Conservation (phyloP, 2,113 vertebrate genomes). For the Tragulus kanchil region DNA sequence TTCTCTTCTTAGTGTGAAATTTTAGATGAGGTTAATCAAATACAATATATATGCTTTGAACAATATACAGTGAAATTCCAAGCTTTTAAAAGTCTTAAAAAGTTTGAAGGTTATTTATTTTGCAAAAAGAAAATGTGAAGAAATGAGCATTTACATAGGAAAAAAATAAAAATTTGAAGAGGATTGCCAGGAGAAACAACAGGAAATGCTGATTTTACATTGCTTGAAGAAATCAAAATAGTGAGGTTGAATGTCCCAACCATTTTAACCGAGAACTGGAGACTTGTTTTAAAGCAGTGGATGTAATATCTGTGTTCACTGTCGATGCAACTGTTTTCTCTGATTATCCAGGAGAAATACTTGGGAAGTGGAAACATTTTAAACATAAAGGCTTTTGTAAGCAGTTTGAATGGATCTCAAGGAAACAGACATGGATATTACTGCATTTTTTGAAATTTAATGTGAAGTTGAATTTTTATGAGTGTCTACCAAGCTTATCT, state of each 20-base stretch:
- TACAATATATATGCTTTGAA: neutral
- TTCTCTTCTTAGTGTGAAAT: neutral
- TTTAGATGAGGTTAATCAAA: constrained; percentile 13
- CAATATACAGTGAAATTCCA: neutral
- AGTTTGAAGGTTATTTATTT: neutral
- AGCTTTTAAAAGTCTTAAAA: constrained; percentile 42
- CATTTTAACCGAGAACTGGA: neutral
- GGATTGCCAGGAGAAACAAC: neutral
- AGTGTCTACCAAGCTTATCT: neutral
- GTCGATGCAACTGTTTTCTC: neutral
- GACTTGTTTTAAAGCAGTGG: neutral
- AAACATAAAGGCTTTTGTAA: neutral
- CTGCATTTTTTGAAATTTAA: neutral
- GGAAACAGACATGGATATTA: neutral
- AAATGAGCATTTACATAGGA: neutral
- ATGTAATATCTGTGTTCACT: neutral
- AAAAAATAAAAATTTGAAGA: constrained; percentile 8
- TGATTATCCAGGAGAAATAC: neutral
- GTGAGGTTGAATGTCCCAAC: neutral
- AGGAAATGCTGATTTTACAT: neutral
- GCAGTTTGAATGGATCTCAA: neutral
- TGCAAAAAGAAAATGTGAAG: neutral
- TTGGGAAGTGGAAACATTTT: neutral
- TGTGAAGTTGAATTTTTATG: neutral
- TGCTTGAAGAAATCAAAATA: neutral